Conservation (phyloP, 2,888 invertebrate species). For the Heliconius erato region DNA sequence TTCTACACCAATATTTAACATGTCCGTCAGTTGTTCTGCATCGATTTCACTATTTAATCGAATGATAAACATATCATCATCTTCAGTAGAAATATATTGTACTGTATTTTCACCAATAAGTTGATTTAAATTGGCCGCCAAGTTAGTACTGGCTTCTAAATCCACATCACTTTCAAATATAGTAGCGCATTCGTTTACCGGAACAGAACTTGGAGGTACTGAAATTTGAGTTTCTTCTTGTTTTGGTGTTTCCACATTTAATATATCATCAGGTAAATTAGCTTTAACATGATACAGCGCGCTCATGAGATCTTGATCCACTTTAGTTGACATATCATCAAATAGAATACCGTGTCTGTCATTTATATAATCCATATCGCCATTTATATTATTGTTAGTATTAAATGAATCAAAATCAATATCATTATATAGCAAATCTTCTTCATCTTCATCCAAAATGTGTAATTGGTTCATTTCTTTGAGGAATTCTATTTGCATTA, state of each 20-base stretch:
- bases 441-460: constrained; percentile 66
- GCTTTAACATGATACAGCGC: constrained; percentile 70
- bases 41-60: constrained; percentile 81
- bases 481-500: constrained; percentile 77
- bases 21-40: constrained; percentile 77
- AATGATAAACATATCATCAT: constrained; percentile 82
- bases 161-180: constrained; percentile 83
- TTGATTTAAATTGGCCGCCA: constrained; percentile 81
- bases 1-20: constrained; percentile 77
- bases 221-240: neutral
- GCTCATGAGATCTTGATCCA: constrained; percentile 78
- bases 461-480: constrained; percentile 81
- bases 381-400: constrained; percentile 72
- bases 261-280: constrained; percentile 72
- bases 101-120: constrained; percentile 80
- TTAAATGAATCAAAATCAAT: constrained; percentile 79
- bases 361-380: constrained; percentile 67
- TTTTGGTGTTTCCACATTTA: constrained; percentile 60
- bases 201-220: constrained; percentile 52
- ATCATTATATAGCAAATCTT: constrained; percentile 76
- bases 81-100: constrained; percentile 80
- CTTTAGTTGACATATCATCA: constrained; percentile 66
- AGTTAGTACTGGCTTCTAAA: constrained; percentile 78
- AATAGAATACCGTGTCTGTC: constrained; percentile 70
- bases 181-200: constrained; percentile 78